phyloP scores from a whole-genome alignment of 2,888 invertebrate species.

The Lochmaea crataegi region DNA sequence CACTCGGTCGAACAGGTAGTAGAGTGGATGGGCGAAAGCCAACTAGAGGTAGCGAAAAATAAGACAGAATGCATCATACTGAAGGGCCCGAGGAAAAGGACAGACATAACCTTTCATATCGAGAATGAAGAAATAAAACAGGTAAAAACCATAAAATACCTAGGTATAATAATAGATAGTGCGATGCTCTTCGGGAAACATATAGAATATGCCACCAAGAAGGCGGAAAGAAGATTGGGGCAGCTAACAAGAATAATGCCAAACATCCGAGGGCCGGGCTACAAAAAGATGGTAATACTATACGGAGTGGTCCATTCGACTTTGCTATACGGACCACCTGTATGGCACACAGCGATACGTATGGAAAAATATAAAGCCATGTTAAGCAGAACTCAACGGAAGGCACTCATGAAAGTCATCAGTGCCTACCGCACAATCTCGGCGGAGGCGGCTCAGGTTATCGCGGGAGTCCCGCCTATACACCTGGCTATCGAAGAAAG shows the following conservation, averaged over 20 bases:
- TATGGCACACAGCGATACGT: conserved; percentile 28
- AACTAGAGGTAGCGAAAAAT: conserved; percentile 26
- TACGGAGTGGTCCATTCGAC: conserved; percentile 29
- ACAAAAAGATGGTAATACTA: conserved; percentile 26
- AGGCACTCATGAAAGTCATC: too few species aligned
- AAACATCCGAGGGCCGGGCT: conserved; percentile 38
- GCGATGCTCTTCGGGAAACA: too few species aligned
- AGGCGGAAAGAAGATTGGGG: conserved; percentile 14
- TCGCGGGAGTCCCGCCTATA: too few species aligned
- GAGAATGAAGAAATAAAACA: background rate
- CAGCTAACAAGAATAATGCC: conserved; percentile 26
- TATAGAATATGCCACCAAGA: background rate
- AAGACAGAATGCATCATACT: conserved; percentile 30
- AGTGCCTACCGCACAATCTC: too few species aligned
- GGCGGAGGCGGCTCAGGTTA: too few species aligned
- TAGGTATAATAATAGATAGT: conserved; percentile 5
- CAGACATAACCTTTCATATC: conserved; percentile 7
- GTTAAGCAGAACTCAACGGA: too few species aligned
- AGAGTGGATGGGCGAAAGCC: conserved; percentile 19
- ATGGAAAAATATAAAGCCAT: background rate
- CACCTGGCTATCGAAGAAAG: too few species aligned
- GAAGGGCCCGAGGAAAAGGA: conserved; percentile 14
- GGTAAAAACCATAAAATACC: conserved; percentile 15
- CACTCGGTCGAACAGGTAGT: conserved; percentile 12
- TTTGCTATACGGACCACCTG: conserved; percentile 37